Evolutionary conservation across 2,113 vertebrate species (phyloP).

Genomic region (Vombatus ursinus): DNA sequence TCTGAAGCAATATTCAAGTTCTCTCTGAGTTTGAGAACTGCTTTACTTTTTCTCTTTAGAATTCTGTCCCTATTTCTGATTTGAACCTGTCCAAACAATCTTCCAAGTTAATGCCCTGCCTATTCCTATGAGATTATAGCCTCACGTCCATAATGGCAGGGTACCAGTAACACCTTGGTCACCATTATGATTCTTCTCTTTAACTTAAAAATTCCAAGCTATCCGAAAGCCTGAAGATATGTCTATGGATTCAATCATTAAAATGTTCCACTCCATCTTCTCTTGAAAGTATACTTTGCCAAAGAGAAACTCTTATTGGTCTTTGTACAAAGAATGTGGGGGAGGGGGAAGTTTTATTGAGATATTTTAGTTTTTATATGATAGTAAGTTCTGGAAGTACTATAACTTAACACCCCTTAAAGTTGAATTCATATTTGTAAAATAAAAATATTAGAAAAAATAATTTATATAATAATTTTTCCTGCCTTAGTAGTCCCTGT

Average conservation of each 20-base stretch:
- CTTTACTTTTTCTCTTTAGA: background rate
- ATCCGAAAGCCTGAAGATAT: background rate
- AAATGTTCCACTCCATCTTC: background rate
- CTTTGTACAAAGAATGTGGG: background rate
- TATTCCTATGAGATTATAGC: background rate
- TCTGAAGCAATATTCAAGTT: background rate
- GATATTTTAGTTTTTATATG: background rate
- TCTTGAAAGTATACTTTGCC: background rate
- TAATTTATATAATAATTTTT: background rate
- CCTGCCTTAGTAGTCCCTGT: background rate
- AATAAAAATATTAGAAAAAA: background rate
- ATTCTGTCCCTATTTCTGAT: background rate
- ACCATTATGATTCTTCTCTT: background rate
- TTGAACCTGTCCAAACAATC: background rate
- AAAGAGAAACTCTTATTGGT: background rate
- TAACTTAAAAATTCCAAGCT: background rate
- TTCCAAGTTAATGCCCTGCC: background rate
- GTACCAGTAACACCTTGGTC: background rate
- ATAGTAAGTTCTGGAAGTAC: background rate
- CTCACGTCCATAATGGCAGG: background rate
- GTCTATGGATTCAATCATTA: background rate
- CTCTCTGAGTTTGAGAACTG: background rate
- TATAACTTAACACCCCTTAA: background rate
- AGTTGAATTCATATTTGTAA: background rate
- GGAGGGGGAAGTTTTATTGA: background rate